Evolutionary conservation across 2,113 vertebrate genomes (phyloP), one percentile per base, ranked within the genome.

Genomic region (Hirundichthys speculiger): DNA sequence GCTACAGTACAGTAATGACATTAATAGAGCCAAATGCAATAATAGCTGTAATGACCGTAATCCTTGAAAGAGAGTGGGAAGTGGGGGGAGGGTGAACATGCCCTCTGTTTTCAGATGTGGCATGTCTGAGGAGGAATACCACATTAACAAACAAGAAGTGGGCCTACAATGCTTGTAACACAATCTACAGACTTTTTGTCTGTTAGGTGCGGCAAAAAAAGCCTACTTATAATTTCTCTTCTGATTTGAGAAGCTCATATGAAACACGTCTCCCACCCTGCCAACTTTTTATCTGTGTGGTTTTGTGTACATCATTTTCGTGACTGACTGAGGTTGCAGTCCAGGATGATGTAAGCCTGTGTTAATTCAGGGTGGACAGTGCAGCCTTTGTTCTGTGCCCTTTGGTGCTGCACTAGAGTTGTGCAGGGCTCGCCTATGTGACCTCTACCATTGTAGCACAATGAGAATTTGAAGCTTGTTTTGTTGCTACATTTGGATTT

Each of bases 271-370:
- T 72, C 48, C 53, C 27, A 21, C 64, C 61, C 58, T 62, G 70
- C 66, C 47, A 51, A 57, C 73, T 83, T 60, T 79, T 65, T 79
- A 79, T 86, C 81, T 79, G 73, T 82, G 77, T 60, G 75, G 59
- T 79, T 86, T 82, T 87, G 87, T 86, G 79, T 81, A 86, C 89
- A 89, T 90, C 83, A 82, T 87, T 91, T 88, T 88, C 71, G 81
- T 79, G 82, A 79, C 75, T 80, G 86, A 81, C 84, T 77, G 82
- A 84, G 84, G 82, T 84, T 86, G 86, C 74, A 69, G 74, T 69
- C 70, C 80, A 77, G 88, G 82, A 84, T 91, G 89, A 91, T 89
- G 89, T 90, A 91, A 91, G 85, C 86, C 86, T 88, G 88, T 86
- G 89, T 91, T 91, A 85, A 91, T 90, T 91, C 89, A 76, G 72